Percentiles rank a stretch among this genome's conserved stretches.
Conservation (phyloP, 2,797 vertebrate species). For the Bufotes viridis region DNA sequence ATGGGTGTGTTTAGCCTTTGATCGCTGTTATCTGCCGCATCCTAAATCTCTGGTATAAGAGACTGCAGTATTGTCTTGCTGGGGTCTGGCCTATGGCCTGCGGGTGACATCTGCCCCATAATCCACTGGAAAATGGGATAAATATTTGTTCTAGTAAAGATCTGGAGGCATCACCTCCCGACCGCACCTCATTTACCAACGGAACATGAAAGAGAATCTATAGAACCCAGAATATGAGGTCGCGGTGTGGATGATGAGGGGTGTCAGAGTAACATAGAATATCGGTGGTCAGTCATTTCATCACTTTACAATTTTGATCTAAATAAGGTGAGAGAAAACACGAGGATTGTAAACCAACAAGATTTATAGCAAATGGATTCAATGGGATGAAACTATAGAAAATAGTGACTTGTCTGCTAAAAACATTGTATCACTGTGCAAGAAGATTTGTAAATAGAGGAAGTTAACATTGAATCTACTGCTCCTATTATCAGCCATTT, state of each 20-base stretch:
- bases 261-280: not conserved
- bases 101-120: not conserved
- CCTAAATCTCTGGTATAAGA: not conserved
- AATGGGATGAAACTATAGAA: not conserved
- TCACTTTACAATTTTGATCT: not conserved
- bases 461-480: no score
- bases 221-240: not conserved
- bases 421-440: not conserved
- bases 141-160: slow-evolving; percentile 24
- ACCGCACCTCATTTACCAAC: not conserved
- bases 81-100: not conserved
- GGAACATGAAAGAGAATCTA: not conserved
- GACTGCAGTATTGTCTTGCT: not conserved
- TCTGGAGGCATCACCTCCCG: not conserved
- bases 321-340: not conserved
- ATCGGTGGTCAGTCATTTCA: not conserved
- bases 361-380: not conserved
- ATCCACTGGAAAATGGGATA: slow-evolving; percentile 13
- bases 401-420: not conserved
- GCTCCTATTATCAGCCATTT: no score
- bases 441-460: no score
- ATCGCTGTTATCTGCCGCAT: slow-evolving; percentile 2
- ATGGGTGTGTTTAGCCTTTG: not conserved
- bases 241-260: no score
- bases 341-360: not conserved